A percentile compares a stretch with the other conserved stretches of the same genome.
phyloP scores from a whole-genome alignment of 92 coral and sea anemone genomes.

The Epizoanthus ramosus region DNA sequence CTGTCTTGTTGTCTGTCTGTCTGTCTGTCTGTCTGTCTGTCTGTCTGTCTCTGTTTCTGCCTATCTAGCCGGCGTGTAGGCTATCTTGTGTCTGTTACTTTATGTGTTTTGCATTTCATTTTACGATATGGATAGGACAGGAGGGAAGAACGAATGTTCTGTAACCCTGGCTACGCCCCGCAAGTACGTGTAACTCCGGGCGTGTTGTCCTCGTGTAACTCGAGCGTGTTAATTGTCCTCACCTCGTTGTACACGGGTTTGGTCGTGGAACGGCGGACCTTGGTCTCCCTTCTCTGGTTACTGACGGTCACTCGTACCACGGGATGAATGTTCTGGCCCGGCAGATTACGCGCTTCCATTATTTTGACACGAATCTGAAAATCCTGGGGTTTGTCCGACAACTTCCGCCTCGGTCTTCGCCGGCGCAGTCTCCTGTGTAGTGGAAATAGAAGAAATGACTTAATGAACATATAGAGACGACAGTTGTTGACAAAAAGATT shows the following conservation, averaged over 20 bases:
- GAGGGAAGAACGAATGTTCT: no score
- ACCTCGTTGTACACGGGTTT: slow-evolving; percentile 91
- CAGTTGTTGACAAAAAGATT: neutral
- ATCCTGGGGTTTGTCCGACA: slow-evolving; percentile 85
- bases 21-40: no score
- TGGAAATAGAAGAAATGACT: neutral
- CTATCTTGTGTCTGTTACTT: no score
- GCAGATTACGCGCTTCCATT: slow-evolving; percentile 85
- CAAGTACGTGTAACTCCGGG: no score
- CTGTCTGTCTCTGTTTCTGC: no score
- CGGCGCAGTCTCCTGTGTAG: slow-evolving; percentile 37
- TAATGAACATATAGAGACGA: neutral
- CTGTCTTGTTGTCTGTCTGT: no score
- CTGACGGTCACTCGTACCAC: slow-evolving; percentile 84
- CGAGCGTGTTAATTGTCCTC: neutral
- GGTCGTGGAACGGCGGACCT: slow-evolving; percentile 73
- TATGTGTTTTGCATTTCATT: no score
- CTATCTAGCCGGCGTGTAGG: no score
- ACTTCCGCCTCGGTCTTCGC: slow-evolving; percentile 50
- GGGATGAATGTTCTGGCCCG: slow-evolving; percentile 87
- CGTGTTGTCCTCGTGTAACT: no score
- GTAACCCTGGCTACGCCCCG: no score
- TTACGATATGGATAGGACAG: no score
- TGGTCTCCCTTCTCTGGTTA: slow-evolving; percentile 79
- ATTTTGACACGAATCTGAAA: slow-evolving; percentile 89